Base-by-base conservation (phyloP, 2,888 invertebrate species). In the Microctonus hyperodae region DNA sequence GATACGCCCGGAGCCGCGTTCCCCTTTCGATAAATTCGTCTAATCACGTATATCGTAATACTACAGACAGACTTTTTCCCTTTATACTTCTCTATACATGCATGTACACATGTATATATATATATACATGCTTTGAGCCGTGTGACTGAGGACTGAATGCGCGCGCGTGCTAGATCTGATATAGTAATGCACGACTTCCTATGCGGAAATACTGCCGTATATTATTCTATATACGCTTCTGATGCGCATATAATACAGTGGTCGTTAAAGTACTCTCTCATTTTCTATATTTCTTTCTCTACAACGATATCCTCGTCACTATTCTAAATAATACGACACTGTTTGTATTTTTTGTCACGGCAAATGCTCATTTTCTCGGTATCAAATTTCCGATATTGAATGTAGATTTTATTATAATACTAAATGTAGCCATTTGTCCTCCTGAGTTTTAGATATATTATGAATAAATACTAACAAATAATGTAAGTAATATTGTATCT, bases 141-240 rank as follows among this genome's bases (percentile, higher is more conserved):
- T 69, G 69, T 64, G 65, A 66, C 53, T 62, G 60, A 67, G 74
- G 65, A 66, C 53, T 62, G 60, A 67, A 74, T 74, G 74, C 72
- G 78, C 79, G 82, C 83, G 83, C 83, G 83, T 82, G 83, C 81
- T 75, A 76, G 81, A 83, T 83, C 83, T 81, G 83, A 83, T 83
- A 83, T 80, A 79, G 80, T 83, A 83, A 83, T 83, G 81, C 82
- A 81, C 81, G 83, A 78, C 79, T 83, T 83, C 83, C 83, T 82
- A 81, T 83, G 75, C 82, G 83, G 83, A 83, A 83, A 83, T 83
- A 77, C 79, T 79, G 75, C 77, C 73, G 76, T 77, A 79, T 81
- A 79, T 81, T 81, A 81, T 81, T 79, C 79, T 77, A 58, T 44
- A 20, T 51, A 77, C 79, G 78, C 76, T 76, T 71, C 73, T 72